These are phyloP conservation scores for Pachymerium ferrugineum DNA, from an alignment of 2,888 invertebrate genomes.

Conservation along the genomic window DNA sequence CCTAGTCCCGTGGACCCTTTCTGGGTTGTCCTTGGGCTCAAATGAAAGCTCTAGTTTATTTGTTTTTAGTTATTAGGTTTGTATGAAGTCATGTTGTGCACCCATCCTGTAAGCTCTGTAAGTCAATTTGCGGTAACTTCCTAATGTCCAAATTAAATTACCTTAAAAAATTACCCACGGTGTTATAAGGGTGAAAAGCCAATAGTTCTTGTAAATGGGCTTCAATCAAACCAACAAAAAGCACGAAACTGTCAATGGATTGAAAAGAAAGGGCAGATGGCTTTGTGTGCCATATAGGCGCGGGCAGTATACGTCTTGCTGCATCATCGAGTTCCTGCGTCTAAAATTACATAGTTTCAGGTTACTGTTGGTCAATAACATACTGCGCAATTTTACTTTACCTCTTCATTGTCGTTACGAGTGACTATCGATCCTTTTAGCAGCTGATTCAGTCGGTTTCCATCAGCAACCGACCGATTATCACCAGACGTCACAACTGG, in stretches of 20 bases:
- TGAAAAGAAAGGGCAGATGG: conserved; percentile 50
- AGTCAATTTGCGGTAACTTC: background rate
- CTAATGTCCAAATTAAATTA: conserved; percentile 39
- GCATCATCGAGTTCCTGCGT: background rate
- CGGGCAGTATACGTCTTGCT: conserved; percentile 59
- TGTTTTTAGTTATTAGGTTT: background rate
- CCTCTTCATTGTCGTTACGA: conserved; percentile 36
- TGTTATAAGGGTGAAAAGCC: conserved; percentile 81
- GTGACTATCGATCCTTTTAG: conserved; percentile 16
- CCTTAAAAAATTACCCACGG: conserved; percentile 74
- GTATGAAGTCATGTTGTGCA: background rate
- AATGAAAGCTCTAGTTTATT: too few species aligned
- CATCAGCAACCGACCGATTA: conserved; percentile 4
- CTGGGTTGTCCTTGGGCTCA: too few species aligned
- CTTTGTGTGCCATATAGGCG: conserved; percentile 64
- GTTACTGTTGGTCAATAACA: too few species aligned
- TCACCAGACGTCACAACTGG: conserved; percentile 29
- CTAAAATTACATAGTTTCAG: background rate
- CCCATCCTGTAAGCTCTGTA: background rate
- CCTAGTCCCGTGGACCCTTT: too few species aligned
- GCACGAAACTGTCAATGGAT: conserved; percentile 65
- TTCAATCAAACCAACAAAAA: conserved; percentile 71
- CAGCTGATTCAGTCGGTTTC: conserved; percentile 14
- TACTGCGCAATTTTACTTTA: conserved; percentile 58
- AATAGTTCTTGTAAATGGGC: conserved; percentile 71